Base-by-base conservation (phyloP, 2,888 invertebrate species). In the Diplazon laetatorius region DNA sequence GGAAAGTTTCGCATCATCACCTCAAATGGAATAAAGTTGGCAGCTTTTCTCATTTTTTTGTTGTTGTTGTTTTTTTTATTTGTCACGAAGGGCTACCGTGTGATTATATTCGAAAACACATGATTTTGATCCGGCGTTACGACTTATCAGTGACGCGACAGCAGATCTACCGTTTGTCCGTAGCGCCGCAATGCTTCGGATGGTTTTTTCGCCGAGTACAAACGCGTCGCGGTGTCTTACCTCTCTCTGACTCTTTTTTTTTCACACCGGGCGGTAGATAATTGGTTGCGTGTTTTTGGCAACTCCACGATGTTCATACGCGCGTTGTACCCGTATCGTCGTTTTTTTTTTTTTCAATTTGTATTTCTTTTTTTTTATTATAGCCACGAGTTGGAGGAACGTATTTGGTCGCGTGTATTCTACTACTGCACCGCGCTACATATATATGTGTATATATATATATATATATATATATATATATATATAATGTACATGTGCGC, bases 331-430 rank as follows among this genome's bases (percentile, higher is more conserved):
- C 82, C 85, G 82, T 87, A 86, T 87, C 84, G 82, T 85, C 84
- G 85, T 87, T 87, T 87, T 84, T 85, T 87, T 87, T 87, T 87
- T 87, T n/a, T n/a, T n/a, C n/a, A n/a, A n/a, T n/a, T n/a, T n/a
- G n/a, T n/a, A n/a, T n/a, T n/a, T n/a, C n/a, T n/a, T n/a, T n/a
- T n/a, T n/a, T n/a, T n/a, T n/a, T n/a, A n/a, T n/a, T n/a, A n/a
- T n/a, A 87, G 85, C 85, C 83, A 81, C 50, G 78, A 74, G 46
- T 74, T 70, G 73, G 57, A 65, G 60, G 70, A 78, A 70, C 44
- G 69, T 44, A 78, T 63, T 59, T 70, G 65, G 59, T n/a, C 73
- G 57, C 68, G 57, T 65, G 72, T 68, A n/a, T n/a, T n/a, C n/a
- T n/a, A 60, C 55, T 72, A 60, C 55, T 68, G 63, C 73, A 62